phyloP scores from a whole-genome alignment of 2,113 vertebrate species.

The Xenus cinereus region DNA sequence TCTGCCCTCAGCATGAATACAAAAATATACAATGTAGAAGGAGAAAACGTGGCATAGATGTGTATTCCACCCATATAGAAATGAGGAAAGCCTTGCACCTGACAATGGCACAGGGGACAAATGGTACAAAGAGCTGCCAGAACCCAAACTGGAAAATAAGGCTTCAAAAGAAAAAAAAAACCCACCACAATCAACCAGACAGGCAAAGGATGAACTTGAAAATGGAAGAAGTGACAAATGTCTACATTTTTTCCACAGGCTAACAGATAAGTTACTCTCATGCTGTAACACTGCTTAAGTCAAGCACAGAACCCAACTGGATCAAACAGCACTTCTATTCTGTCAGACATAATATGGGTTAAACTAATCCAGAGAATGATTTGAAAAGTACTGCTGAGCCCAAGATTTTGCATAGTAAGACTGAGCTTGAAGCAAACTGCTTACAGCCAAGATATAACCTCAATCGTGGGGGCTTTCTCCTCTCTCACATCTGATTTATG shows the following conservation, averaged over 20 bases:
- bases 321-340: neutral
- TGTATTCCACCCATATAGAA: fast-evolving
- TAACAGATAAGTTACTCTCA: neutral
- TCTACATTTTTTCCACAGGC: neutral
- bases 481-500: neutral
- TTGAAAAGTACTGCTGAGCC: neutral
- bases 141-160: neutral
- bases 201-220: neutral
- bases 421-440: neutral
- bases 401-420: neutral
- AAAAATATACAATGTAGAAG: neutral
- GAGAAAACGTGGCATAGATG: fast-evolving
- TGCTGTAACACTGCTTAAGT: neutral
- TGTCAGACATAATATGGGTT: fast-evolving
- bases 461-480: fast-evolving
- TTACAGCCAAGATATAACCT: neutral
- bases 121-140: neutral
- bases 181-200: fast-evolving
- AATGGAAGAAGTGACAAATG: neutral
- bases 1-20: neutral
- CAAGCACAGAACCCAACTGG: neutral
- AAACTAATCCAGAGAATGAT: neutral
- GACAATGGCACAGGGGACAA: neutral
- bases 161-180: neutral
- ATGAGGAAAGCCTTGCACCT: neutral